Evolutionary conservation across 53 echinoderm and acorn worm species (phyloP).

Genomic region (Actinopyga echinites): DNA sequence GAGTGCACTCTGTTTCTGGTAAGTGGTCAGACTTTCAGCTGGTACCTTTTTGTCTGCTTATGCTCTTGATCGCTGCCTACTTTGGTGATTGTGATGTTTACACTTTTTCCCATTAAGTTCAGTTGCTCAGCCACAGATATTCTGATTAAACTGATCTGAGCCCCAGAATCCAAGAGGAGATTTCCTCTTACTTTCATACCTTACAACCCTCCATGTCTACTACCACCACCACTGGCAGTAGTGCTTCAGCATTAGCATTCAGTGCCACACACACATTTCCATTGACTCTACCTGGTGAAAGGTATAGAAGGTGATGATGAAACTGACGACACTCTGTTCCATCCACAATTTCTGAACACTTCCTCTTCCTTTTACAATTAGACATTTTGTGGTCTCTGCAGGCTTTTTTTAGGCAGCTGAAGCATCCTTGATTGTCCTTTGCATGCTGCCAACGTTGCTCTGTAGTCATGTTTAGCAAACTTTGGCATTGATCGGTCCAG

Average conservation of each 20-base stretch:
- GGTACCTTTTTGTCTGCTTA: slow-evolving; percentile 48
- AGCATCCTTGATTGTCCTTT: slow-evolving; percentile 60
- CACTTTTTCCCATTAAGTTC: slow-evolving; percentile 33
- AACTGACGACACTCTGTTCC: slow-evolving; percentile 23
- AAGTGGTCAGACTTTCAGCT: slow-evolving; percentile 4
- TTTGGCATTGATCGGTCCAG: slow-evolving; percentile 63
- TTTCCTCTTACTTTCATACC: not conserved
- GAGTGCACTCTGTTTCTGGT: not conserved
- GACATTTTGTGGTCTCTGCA: slow-evolving; percentile 48
- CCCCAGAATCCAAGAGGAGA: slow-evolving; percentile 48
- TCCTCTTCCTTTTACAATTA: slow-evolving; percentile 42
- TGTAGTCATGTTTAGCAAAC: slow-evolving; percentile 7
- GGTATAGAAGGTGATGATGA: slow-evolving; percentile 54
- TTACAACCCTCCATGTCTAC: not conserved
- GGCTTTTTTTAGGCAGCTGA: slow-evolving; percentile 71
- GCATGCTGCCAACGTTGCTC: slow-evolving; percentile 26
- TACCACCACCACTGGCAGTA: slow-evolving; percentile 20
- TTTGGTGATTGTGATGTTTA: slow-evolving; percentile 28
- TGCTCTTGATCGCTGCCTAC: slow-evolving; percentile 44
- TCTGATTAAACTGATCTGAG: slow-evolving; percentile 40
- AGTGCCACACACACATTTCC: slow-evolving; percentile 15
- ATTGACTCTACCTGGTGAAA: not conserved
- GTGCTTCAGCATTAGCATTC: not conserved
- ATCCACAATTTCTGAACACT: slow-evolving; percentile 39
- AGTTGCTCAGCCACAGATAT: slow-evolving; percentile 35